These are phyloP conservation scores for Otis tarda DNA, from an alignment of 2,113 vertebrate genomes.

Conservation along the genomic window DNA sequence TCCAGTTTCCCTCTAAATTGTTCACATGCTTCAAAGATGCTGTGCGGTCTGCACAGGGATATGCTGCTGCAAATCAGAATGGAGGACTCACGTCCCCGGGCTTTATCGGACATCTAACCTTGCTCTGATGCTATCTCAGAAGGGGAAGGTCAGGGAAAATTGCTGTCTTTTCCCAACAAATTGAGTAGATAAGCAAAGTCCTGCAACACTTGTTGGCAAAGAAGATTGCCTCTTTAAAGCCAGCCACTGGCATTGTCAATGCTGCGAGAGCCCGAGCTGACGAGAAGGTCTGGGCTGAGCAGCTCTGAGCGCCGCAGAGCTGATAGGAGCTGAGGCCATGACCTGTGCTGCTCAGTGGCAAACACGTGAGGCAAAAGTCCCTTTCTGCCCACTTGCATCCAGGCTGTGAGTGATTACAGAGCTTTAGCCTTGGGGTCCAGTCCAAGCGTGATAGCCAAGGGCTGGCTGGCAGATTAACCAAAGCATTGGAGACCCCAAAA, in stretches of 20 bases:
- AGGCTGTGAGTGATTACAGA: neutral
- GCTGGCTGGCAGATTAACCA: neutral
- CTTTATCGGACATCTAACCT: slow-evolving; percentile 40
- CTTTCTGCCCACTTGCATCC: neutral
- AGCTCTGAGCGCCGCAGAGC: neutral
- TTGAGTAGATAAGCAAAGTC: neutral
- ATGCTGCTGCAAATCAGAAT: neutral
- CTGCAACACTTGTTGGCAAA: neutral
- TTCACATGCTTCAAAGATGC: neutral
- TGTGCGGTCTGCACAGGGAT: neutral
- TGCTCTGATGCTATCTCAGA: slow-evolving; percentile 39
- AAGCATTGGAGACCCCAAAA: neutral
- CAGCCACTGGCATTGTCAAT: rapidly evolving
- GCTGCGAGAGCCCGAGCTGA: neutral
- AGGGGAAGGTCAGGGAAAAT: slow-evolving; percentile 25
- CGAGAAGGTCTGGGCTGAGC: neutral
- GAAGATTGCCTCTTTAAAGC: neutral
- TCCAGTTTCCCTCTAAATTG: neutral
- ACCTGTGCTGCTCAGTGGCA: neutral
- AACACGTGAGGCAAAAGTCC: neutral
- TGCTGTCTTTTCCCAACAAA: slow-evolving; percentile 24
- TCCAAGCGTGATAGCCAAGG: neutral
- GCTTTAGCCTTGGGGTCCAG: neutral
- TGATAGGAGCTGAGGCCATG: neutral
- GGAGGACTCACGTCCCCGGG: neutral